Percentiles rank a stretch among this genome's conserved stretches.
Evolutionary conservation across 2,797 vertebrate species (phyloP).

Genomic region (Typhlichthys subterraneus): DNA sequence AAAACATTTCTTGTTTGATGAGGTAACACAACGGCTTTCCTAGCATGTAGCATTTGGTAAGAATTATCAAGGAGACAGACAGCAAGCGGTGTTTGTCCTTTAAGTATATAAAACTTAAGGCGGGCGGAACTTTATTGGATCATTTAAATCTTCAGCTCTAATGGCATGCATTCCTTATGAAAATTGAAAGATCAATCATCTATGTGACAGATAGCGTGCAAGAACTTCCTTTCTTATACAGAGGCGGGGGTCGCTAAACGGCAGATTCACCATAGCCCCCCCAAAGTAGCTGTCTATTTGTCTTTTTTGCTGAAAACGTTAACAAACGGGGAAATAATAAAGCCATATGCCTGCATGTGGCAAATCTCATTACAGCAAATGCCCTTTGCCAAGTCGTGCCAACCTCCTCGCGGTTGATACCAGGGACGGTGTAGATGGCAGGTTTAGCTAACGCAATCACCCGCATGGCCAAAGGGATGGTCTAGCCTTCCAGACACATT

Average conservation of each 20-base stretch:
- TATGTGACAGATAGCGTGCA: conserved; percentile 61
- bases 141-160: conserved; percentile 72
- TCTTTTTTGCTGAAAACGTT: conserved; percentile 72
- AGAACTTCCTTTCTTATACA: conserved; percentile 52
- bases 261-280: neutral
- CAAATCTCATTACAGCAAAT: conserved; percentile 78
- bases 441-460: conserved; percentile 72
- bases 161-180: conserved; percentile 70
- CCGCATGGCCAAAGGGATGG: conserved; percentile 57
- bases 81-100: conserved; percentile 78
- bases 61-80: conserved; percentile 79
- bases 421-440: conserved; percentile 46
- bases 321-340: conserved; percentile 75
- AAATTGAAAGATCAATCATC: conserved; percentile 78
- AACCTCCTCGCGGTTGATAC: conserved; percentile 66
- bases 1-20: conserved; percentile 79
- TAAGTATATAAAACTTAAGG: conserved; percentile 71
- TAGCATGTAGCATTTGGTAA: conserved; percentile 76
- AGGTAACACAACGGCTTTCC: conserved; percentile 79
- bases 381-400: conserved; percentile 76
- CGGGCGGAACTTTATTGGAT: conserved; percentile 77
- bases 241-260: neutral
- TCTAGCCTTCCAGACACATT: conserved; percentile 75
- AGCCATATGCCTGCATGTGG: conserved; percentile 76
- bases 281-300: conserved; percentile 66